phyloP scores from a whole-genome alignment of 2,113 vertebrate species.

The Cariama cristata region DNA sequence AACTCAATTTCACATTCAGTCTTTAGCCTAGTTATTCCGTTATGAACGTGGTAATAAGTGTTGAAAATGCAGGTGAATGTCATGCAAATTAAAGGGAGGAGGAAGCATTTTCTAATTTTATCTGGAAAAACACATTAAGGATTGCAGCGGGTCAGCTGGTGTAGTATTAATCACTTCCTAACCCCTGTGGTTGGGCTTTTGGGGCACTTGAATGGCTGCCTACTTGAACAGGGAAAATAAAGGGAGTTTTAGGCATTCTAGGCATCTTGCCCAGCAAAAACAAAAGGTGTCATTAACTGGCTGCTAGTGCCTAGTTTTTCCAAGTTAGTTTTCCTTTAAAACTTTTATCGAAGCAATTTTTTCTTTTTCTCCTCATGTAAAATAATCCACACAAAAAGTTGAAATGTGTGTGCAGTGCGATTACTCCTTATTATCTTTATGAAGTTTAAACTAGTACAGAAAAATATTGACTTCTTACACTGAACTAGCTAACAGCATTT shows the following conservation, averaged over 20 bases:
- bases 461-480: neutral
- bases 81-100: constrained; percentile 21
- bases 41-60: neutral
- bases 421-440: neutral
- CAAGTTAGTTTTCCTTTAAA: constrained; percentile 6
- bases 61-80: constrained; percentile 32
- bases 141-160: neutral
- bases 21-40: neutral
- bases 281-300: constrained; percentile 35
- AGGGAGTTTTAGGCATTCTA: neutral
- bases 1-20: neutral
- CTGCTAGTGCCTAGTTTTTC: neutral
- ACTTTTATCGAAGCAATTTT: neutral
- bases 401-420: neutral
- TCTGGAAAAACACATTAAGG: neutral
- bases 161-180: constrained; percentile 34
- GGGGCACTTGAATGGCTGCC: neutral
- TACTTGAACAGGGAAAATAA: neutral
- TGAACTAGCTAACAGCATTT: neutral
- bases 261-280: constrained; percentile 30
- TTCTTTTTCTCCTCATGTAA: neutral
- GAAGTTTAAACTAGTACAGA: neutral
- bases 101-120: constrained; percentile 45
- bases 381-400: neutral
- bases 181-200: neutral